These are phyloP conservation scores for Hemibagrus wyckioides DNA, from an alignment of 2,113 vertebrate species.

Conservation along the genomic window DNA sequence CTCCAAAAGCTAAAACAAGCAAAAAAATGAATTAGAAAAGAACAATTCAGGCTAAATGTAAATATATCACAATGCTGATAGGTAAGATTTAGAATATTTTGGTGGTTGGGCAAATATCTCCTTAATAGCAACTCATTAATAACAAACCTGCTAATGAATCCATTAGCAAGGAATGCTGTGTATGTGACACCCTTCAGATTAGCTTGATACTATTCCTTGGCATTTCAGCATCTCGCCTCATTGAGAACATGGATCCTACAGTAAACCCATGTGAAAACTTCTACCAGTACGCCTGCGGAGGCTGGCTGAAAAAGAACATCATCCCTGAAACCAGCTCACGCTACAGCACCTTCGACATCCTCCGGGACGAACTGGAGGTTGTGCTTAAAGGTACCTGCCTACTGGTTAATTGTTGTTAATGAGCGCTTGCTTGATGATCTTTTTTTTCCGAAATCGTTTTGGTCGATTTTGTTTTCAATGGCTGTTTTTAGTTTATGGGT, in stretches of 20 bases:
- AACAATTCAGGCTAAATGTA: background rate
- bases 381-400: constrained; percentile 85
- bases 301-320: constrained; percentile 91
- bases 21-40: background rate
- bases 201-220: constrained; percentile 2
- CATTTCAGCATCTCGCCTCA: constrained; percentile 84
- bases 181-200: background rate
- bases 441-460: background rate
- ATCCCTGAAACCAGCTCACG: constrained; percentile 92
- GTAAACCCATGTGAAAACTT: constrained; percentile 86
- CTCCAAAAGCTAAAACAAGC: background rate
- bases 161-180: background rate
- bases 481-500: background rate
- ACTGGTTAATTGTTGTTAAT: background rate
- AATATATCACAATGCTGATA: background rate
- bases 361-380: constrained; percentile 89
- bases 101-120: background rate
- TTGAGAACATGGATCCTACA: constrained; percentile 88
- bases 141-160: too few relatives aligned
- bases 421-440: too few relatives aligned
- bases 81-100: background rate
- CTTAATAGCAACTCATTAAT: too few relatives aligned
- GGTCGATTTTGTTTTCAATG: background rate
- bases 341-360: constrained; percentile 93
- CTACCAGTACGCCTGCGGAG: constrained; percentile 92